Evolutionary conservation across 2,113 vertebrate species (phyloP), one percentile per base, ranked within the genome.

Genomic region (Semicossyphus pulcher): DNA sequence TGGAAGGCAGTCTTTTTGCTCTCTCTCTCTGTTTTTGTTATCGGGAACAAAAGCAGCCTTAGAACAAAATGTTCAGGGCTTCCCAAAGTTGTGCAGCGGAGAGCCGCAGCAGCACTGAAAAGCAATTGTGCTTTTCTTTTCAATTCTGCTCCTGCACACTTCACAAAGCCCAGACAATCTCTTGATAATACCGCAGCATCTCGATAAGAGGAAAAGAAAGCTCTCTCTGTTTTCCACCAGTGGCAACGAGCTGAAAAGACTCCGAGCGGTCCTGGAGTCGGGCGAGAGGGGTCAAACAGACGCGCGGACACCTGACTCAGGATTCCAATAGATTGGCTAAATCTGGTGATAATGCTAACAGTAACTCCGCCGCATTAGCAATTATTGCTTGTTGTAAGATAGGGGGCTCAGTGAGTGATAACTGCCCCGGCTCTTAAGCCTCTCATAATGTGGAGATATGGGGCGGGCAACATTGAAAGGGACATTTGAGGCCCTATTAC

Each of bases 401-500:
- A 77, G 76, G 32, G 44, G 53, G 70, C 76, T 85, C 61, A 67
- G 63, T 45, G 82, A 67, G 79, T 65, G 82, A 89, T 89, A 91
- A 84, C 65, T 86, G 66, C 57, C 73, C 64, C 5, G 1, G 41
- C 83, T 83, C 68, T 64, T 91, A 87, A 91, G 84, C 88, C 86
- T 70, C 63, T 79, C 63, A 59, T 76, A 85, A 85, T 80, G 85
- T 68, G 67, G 48, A 31, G 79, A 86, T 89, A 87, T 64, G 65
- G 83, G 45, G 34, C 72, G 44, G 86, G 68, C 72, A 72, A 76
- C 78, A 80, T 76, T 91, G 71, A 90, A 88, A 82, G 74, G 72
- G 84, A 76, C 72, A 72, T 88, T 83, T 77, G 81, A 88, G 87
- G 80, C 83, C 81, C 84, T 86, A 84, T 91, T 80, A 92, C 75